Evolutionary conservation across 2,113 vertebrate species (phyloP).

Genomic region (Meriones unguiculatus): DNA sequence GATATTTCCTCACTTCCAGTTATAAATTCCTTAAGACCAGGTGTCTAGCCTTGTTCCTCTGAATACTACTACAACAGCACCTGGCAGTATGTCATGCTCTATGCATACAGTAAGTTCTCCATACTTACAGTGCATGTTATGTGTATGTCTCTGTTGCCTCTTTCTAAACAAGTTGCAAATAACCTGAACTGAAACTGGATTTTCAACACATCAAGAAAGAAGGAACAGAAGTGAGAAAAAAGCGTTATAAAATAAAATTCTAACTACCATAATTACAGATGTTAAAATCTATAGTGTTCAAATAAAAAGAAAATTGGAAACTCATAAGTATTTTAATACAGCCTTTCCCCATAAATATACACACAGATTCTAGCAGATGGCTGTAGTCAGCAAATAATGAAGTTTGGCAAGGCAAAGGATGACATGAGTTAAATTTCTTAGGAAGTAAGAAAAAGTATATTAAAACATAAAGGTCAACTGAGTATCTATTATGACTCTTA

Average conservation of each 20-base stretch:
- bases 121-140: background rate
- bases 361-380: background rate
- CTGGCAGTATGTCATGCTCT: background rate
- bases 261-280: conserved; percentile 28
- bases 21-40: background rate
- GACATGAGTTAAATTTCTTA: background rate
- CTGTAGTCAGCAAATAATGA: background rate
- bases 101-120: background rate
- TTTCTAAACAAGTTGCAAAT: conserved; percentile 38
- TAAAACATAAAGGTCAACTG: background rate
- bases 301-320: conserved; percentile 42
- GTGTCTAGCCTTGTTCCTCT: background rate
- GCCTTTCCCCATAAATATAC: background rate
- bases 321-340: conserved; percentile 33
- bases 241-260: conserved; percentile 30
- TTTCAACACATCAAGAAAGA: conserved; percentile 40
- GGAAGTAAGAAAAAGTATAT: background rate
- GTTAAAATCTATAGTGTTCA: conserved; percentile 3
- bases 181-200: conserved; percentile 50
- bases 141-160: background rate
- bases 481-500: background rate
- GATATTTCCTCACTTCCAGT: background rate
- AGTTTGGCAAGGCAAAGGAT: conserved; percentile 5
- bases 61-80: background rate
- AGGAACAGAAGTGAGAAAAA: background rate